Base-by-base conservation (phyloP, 2,888 invertebrate species). In the Protophormia terraenovae region DNA sequence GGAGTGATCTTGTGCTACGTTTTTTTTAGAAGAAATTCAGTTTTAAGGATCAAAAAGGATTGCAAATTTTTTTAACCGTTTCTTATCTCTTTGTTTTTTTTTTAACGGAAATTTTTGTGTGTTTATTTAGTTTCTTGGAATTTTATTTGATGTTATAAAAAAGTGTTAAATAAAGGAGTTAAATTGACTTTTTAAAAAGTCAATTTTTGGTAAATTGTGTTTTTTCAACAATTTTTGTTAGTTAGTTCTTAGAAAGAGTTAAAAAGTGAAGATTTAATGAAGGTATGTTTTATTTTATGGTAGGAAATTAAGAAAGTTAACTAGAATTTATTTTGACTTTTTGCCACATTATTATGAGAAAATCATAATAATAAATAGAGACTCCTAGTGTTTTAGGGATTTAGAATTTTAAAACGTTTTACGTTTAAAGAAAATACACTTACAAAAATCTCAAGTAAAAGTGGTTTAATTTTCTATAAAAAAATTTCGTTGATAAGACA, bases 21-120 rank as follows among this genome's bases (percentile, higher is more conserved):
- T 73, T 85, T 84, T n/a, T 83, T 78, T 67, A 47, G 27, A 73
- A 77, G 45, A 47, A 81, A 77, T 77, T 77, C 80, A 81, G 76
- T 81, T 81, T 77, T 81, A 55, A 45, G 66, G 72, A 64, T 77
- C 73, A 84, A 55, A 77, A 84, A 84, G 80, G 71, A 79, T 67
- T 79, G 22, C 0, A 12, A 24, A 16, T 29, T 29, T 77, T 53
- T 69, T 78, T 62, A 78, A 24, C 8, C 19, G 32, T 8, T 53
- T 32, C 1, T 38, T 67, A 3, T 60, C 4, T 50, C 53, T 12
- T 14, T 19, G 16, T 14, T 50, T 27, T 58, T 35, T 38, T 45
- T 12, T 29, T 60, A 16, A 6, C 58, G 10, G 8, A 6, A n/a
- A 64, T 69, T 3, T 27, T 1, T 66, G 50, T 24, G 14, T 24